These are phyloP conservation scores for Zootoca vivipara DNA, from an alignment of 2,113 vertebrate genomes.

Conservation along the genomic window DNA sequence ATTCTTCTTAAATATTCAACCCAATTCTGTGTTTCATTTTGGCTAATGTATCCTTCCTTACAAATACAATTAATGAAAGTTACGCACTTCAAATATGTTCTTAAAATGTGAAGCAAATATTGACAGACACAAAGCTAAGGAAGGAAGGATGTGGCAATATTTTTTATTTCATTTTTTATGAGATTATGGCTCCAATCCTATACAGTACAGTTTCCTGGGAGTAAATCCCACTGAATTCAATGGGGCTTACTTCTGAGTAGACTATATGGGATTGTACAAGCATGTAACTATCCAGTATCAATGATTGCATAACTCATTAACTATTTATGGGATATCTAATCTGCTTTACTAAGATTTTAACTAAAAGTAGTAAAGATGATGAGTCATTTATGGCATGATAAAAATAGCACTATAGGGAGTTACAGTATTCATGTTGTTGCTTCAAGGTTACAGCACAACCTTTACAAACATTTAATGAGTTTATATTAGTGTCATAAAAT, in stretches of 20 bases:
- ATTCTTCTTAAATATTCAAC: not conserved
- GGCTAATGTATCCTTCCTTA: not conserved
- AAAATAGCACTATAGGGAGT: not conserved
- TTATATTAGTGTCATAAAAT: slow-evolving; percentile 4
- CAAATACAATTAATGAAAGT: not conserved
- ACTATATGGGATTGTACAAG: not conserved
- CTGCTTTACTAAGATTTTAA: not conserved
- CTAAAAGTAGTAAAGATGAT: not conserved
- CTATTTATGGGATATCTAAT: not conserved
- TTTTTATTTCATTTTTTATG: not conserved
- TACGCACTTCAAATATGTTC: not conserved
- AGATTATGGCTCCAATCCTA: not conserved
- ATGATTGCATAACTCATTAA: slow-evolving; percentile 21
- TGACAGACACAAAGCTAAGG: not conserved
- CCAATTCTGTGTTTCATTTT: not conserved
- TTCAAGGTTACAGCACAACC: slow-evolving; percentile 18
- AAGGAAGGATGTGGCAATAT: not conserved
- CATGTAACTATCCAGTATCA: not conserved
- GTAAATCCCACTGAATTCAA: too few species aligned
- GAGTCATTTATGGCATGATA: not conserved
- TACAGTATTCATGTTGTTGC: not conserved
- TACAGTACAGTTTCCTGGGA: too few species aligned
- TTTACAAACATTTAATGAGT: not conserved
- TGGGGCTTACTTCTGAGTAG: too few species aligned
- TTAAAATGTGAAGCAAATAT: slow-evolving; percentile 6